Evolutionary conservation across 2,888 invertebrate genomes (phyloP).

Genomic region (Malacosoma neustria): DNA sequence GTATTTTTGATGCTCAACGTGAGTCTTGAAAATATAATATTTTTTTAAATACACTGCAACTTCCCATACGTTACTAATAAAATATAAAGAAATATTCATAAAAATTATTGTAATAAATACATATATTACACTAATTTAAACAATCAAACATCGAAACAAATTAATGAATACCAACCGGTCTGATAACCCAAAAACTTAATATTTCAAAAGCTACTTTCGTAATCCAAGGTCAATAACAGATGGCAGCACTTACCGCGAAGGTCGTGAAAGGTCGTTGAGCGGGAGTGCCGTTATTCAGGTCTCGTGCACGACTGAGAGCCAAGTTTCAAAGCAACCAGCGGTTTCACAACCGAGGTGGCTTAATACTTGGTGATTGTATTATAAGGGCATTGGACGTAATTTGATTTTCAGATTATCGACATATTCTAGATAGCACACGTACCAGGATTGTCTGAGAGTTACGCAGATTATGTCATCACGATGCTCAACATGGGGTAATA

Average conservation of each 20-base stretch:
- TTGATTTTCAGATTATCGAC: not conserved
- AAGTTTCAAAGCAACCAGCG: conserved; percentile 15
- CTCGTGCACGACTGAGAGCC: conserved; percentile 55
- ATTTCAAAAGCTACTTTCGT: conserved; percentile 6
- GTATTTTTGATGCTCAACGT: too few relatives aligned
- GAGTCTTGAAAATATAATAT: too few relatives aligned
- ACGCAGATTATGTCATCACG: not conserved
- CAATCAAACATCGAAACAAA: not conserved
- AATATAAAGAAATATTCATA: not conserved
- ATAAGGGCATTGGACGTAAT: conserved; percentile 30
- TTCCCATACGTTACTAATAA: not conserved
- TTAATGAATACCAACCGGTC: not conserved
- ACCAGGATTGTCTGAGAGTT: not conserved
- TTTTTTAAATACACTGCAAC: not conserved
- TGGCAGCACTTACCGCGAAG: conserved; percentile 54
- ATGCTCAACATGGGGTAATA: too few relatives aligned
- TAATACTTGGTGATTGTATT: conserved; percentile 52
- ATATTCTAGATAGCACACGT: not conserved
- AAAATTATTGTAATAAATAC: not conserved
- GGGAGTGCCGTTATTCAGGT: conserved; percentile 48
- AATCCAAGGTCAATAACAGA: conserved; percentile 43
- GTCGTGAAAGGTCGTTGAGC: conserved; percentile 43
- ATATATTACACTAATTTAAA: not conserved
- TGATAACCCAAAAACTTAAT: conserved; percentile 6
- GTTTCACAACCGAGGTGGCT: conserved; percentile 60